Evolutionary conservation across 2,797 vertebrate species (phyloP).

Genomic region (Poecilia picta): DNA sequence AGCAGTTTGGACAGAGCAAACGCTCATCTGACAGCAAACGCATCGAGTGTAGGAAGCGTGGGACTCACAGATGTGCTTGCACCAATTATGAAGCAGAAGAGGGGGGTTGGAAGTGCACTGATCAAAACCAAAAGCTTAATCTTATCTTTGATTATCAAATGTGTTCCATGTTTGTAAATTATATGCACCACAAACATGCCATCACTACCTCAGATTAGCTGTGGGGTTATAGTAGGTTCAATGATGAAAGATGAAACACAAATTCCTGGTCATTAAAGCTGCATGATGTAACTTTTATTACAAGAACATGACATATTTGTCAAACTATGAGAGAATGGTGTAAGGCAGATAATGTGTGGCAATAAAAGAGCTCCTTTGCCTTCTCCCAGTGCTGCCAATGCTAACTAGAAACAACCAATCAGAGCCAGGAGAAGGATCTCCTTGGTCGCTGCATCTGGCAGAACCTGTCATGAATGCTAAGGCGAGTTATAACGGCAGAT

Average conservation of each 20-base stretch:
- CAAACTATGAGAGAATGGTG: too few species aligned
- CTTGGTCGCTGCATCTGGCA: too few species aligned
- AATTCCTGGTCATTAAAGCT: not conserved
- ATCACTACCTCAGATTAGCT: not conserved
- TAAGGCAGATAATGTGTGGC: too few species aligned
- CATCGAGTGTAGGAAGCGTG: not conserved
- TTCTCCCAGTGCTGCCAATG: too few species aligned
- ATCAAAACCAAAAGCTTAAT: not conserved
- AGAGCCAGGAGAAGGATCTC: too few species aligned
- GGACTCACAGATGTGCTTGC: not conserved
- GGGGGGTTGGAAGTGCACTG: not conserved
- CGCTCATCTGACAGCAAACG: not conserved
- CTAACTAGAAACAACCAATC: too few species aligned
- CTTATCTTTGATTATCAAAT: not conserved
- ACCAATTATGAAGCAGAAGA: not conserved
- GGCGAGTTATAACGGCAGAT: too few species aligned
- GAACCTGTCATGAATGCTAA: too few species aligned
- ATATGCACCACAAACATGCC: not conserved
- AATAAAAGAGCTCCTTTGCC: too few species aligned
- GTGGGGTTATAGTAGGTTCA: not conserved
- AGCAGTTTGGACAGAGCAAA: not conserved
- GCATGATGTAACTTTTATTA: too few species aligned
- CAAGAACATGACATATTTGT: too few species aligned
- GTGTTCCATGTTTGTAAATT: not conserved
- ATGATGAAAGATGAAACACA: not conserved